Evolutionary conservation across 2,113 vertebrate species (phyloP), one percentile per base, ranked within the genome.

Genomic region (Rhinichthys klamathensis): DNA sequence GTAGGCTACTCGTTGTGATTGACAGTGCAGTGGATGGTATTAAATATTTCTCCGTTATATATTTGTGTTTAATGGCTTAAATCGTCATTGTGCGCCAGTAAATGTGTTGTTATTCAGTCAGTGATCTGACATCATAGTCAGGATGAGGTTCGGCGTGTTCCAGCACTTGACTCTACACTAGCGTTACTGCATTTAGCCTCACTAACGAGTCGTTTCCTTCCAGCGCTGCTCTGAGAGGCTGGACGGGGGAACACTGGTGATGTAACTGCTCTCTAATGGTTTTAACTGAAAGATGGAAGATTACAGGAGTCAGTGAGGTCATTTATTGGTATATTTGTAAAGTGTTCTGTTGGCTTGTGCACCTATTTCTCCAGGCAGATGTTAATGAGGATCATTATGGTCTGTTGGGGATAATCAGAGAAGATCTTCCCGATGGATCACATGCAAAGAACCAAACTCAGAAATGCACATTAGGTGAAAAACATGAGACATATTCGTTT

Each of bases 181-280:
- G 54, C 27, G 38, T 75, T 61, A 9, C 65, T 84, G 41, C 46
- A 84, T 87, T 84, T 56, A 80, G 86, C 32, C 46, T 32, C 41
- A 63, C 61, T 84, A 80, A 80, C n/a, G n/a, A 80, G 69, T 70
- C 32, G 41, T 61, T 58, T 87, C 86, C 81, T 38, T 49, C 35
- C 35, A 67, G 58, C 13, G 10, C 74, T 38, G 41, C 44, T 67
- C 73, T 78, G 25, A 32, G 82, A 44, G 54, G 35, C 54, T 18
- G 56, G 56, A 15, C 8, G 61, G 56, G 56, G n/a, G 38, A 65
- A 61, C 60, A 12, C 16, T n/a, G 60, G 2, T 79, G 60, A 67
- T 56, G 58, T 77, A 51, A 84, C 27, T 38, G 61, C 27, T 32
- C 74, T 54, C 49, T 58, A 58, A 44, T 80, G 46, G 25, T 58